Evolutionary conservation across 2,113 vertebrate genomes (phyloP), one percentile per base, ranked within the genome.

Genomic region (Pantherophis guttatus): DNA sequence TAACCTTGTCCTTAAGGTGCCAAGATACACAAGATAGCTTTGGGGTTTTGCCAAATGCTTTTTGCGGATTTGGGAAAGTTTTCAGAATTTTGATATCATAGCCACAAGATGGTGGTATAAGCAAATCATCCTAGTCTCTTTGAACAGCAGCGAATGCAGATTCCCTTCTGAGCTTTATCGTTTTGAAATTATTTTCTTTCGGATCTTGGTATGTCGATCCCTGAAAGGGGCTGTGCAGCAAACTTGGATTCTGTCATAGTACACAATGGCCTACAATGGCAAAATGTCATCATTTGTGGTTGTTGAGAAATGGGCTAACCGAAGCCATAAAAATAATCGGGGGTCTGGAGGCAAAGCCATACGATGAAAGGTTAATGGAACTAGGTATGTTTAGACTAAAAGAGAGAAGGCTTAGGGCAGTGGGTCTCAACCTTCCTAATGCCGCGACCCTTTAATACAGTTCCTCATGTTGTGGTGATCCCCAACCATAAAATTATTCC

Each of bases 101-200:
- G 23, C 97, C 97, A 97, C 97, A 54, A 97, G 97, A 94, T 97
- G 97, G 97, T 95, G 96, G 95, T 97, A 90, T 92, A 97, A 96
- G 96, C 96, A 97, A 97, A 94, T 88, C 91, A 81, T 52, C 0
- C 29, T 7, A 0, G 2, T n/a, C 50, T 21, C 19, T 11, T 85
- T 81, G 44, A 58, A 9, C 33, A 57, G 10, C 57, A 33, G 23
- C 2, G 26, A 55, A 6, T 33, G 3, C 1, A 9, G 3, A 11
- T 50, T 17, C 39, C 8, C 9, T 86, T 92, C 50, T 59, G 57
- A 92, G 39, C 50, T 21, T 87, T 58, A 62, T 13, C 19, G 91
- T 90, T 8, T 95, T 90, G 55, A 52, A 88, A 57, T 88, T 24
- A 17, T 4, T 95, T 96, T 92, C 91, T 89, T 0, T 26, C 54